These are phyloP conservation scores for Neocrepidodera transversa DNA, from an alignment of 2,888 invertebrate genomes.

Conservation along the genomic window DNA sequence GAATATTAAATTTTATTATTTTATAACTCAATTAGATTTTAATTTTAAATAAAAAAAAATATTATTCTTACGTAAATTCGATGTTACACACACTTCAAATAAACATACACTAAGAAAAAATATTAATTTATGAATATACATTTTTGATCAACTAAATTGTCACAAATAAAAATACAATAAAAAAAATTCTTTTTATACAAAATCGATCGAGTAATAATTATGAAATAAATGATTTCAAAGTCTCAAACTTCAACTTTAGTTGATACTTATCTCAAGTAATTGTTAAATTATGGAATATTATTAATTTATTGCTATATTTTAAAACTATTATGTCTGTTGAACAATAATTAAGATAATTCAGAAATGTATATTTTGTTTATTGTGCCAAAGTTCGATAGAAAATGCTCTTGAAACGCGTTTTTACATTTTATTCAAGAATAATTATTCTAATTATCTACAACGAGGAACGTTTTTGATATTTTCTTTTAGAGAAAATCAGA, in stretches of 20 bases:
- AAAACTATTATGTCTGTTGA: no score
- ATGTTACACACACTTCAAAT: background rate
- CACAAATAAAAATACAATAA: background rate
- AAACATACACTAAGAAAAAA: background rate
- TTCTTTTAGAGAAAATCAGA: no score
- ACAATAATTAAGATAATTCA: no score
- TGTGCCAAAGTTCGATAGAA: no score
- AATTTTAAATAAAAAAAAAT: background rate
- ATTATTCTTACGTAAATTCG: background rate
- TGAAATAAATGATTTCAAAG: constrained; percentile 5
- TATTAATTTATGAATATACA: background rate
- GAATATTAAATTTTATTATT: no score
- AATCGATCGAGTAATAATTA: constrained; percentile 5
- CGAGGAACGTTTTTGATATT: no score
- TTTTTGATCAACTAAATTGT: background rate
- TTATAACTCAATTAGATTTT: background rate
- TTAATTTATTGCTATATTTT: constrained; percentile 1
- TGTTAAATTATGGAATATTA: constrained; percentile 25
- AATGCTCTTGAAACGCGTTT: no score
- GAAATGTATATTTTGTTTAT: no score
- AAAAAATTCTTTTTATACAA: no score
- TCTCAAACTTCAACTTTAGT: constrained; percentile 2
- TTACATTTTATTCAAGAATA: no score
- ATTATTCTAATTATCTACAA: no score
- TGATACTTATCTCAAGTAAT: constrained; percentile 19